These are phyloP conservation scores for Thyatira batis DNA, from an alignment of 2,888 invertebrate genomes.

Conservation along the genomic window DNA sequence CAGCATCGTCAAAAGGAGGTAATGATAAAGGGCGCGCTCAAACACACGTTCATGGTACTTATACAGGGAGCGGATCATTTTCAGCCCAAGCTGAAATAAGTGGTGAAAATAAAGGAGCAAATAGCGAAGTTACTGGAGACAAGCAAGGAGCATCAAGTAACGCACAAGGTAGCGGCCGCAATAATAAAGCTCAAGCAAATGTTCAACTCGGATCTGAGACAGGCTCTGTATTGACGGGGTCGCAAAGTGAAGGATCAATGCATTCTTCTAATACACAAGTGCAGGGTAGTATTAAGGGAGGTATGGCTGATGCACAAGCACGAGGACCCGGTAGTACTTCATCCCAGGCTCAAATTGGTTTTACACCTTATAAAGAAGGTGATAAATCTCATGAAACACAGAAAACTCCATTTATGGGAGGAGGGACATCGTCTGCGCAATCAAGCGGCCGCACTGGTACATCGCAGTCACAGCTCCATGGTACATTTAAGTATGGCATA, in stretches of 20 bases:
- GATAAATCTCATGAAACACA: conserved; percentile 77
- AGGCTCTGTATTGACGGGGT: conserved; percentile 88
- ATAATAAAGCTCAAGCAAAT: conserved; percentile 89
- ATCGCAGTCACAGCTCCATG: conserved; percentile 91
- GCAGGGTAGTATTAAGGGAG: conserved; percentile 91
- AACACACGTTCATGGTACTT: conserved; percentile 91
- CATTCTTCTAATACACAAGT: conserved; percentile 91
- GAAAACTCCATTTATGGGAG: conserved; percentile 85
- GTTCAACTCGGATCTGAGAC: conserved; percentile 89
- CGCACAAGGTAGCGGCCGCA: conserved; percentile 88
- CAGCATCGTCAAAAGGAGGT: conserved; percentile 89
- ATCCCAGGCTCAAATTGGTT: conserved; percentile 94
- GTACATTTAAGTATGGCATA: conserved; percentile 90
- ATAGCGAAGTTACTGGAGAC: conserved; percentile 86
- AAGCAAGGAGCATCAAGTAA: conserved; percentile 89
- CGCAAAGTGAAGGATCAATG: conserved; percentile 88
- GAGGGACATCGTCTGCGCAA: conserved; percentile 90
- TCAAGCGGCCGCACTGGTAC: conserved; percentile 89
- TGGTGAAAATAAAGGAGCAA: conserved; percentile 88
- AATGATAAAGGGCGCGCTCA: conserved; percentile 89
- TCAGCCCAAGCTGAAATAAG: conserved; percentile 91
- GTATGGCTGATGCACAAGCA: conserved; percentile 93
- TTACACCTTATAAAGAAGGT: conserved; percentile 87
- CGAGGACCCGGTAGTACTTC: conserved; percentile 92
- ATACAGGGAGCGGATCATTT: conserved; percentile 89